phyloP scores from a whole-genome alignment of 1,140 invertebrate species.

The Scaptodrosophila lebanonensis region DNA sequence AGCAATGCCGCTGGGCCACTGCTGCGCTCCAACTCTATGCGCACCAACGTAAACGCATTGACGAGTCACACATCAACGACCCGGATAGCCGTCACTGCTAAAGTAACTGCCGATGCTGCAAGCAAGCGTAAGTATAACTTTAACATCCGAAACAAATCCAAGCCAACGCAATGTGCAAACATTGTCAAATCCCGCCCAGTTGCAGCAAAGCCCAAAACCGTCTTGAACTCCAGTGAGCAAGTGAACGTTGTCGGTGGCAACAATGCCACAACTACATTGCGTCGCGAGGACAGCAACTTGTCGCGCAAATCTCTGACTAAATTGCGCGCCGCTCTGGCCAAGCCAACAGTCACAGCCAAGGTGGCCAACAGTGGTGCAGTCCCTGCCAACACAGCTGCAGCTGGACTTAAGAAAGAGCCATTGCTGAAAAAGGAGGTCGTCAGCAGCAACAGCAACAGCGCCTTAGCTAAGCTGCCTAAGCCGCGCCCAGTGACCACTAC shows the following conservation, averaged over 20 bases:
- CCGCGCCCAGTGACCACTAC: not conserved
- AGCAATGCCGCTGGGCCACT: constrained; percentile 15
- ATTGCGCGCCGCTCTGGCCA: constrained; percentile 58
- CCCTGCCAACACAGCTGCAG: constrained; percentile 8
- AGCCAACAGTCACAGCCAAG: constrained; percentile 21
- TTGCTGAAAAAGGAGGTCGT: constrained; percentile 2
- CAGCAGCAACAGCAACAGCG: not conserved
- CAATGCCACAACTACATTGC: constrained; percentile 22
- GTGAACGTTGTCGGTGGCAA: constrained; percentile 4
- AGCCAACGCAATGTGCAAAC: not conserved
- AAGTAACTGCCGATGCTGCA: constrained; percentile 28
- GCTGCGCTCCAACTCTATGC: constrained; percentile 62
- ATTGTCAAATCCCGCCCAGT: not conserved
- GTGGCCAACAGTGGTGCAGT: constrained; percentile 9
- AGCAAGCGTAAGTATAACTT: constrained; percentile 43
- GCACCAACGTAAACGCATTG: constrained; percentile 10
- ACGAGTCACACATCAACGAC: not conserved
- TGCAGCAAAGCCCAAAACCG: constrained; percentile 35
- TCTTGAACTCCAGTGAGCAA: constrained; percentile 39
- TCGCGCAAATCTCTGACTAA: constrained; percentile 65
- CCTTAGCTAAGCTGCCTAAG: no score
- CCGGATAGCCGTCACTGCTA: constrained; percentile 34
- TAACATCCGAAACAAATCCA: not conserved
- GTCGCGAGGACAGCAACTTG: constrained; percentile 71
- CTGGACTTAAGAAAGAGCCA: constrained; percentile 1